Evolutionary conservation across 2,888 invertebrate genomes (phyloP).

Genomic region (Argyresthia goedartella): DNA sequence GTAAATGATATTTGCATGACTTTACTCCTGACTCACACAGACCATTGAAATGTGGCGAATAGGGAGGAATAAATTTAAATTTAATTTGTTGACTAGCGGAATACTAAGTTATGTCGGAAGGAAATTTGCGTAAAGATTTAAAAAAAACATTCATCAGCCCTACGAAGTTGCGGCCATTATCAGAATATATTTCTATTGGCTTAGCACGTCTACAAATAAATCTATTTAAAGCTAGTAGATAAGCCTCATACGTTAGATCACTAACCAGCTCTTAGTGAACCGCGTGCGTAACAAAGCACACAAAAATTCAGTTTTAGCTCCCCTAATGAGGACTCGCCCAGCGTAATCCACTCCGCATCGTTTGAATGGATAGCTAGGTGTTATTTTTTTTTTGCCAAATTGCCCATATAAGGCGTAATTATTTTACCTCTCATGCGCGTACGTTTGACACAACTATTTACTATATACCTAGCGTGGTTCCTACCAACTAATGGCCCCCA

Average conservation of each 20-base stretch:
- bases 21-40: background rate
- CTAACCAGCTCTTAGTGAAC: constrained; percentile 6
- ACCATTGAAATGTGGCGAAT: background rate
- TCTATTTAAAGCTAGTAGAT: background rate
- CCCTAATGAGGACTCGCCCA: background rate
- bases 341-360: background rate
- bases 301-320: background rate
- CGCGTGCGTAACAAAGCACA: background rate
- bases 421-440: background rate
- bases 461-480: background rate
- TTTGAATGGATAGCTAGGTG: background rate
- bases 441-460: background rate
- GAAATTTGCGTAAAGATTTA: background rate
- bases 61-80: constrained; percentile 2
- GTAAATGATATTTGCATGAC: background rate
- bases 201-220: constrained; percentile 3
- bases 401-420: background rate
- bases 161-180: background rate
- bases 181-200: constrained; percentile 1
- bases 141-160: background rate
- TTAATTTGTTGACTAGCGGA: background rate
- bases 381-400: background rate
- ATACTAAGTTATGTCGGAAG: background rate
- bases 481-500: background rate
- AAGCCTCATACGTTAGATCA: constrained; percentile 2